Evolutionary conservation across 2,888 invertebrate species (phyloP).

Genomic region (Peribatodes rhomboidaria): DNA sequence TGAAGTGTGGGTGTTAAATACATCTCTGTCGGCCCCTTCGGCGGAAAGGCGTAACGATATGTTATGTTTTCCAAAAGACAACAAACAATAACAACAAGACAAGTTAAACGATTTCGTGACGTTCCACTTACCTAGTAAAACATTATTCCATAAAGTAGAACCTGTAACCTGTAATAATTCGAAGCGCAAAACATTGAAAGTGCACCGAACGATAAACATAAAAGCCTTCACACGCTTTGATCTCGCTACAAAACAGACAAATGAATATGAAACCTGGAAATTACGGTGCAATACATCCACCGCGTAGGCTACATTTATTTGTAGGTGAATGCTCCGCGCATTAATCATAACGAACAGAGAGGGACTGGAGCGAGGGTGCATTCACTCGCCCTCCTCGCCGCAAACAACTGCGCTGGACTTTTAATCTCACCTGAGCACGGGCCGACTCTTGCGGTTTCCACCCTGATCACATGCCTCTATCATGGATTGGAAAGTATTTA

Average conservation of each 20-base stretch:
- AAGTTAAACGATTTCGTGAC: neutral
- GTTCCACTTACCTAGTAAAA: neutral
- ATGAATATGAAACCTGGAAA: constrained; percentile 72
- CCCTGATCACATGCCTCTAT: constrained; percentile 57
- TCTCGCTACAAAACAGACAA: constrained; percentile 66
- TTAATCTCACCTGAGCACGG: constrained; percentile 76
- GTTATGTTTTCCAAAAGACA: no score
- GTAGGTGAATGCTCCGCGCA: constrained; percentile 67
- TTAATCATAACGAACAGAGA: constrained; percentile 73
- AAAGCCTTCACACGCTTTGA: constrained; percentile 63
- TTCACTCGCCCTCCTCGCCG: constrained; percentile 60
- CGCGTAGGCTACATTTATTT: constrained; percentile 66
- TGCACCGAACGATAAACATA: constrained; percentile 44
- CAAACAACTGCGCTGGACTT: constrained; percentile 79
- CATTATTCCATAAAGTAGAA: constrained; percentile 15
- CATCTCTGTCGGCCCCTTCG: no score
- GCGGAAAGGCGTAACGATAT: no score
- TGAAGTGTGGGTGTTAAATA: no score
- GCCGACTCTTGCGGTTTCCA: constrained; percentile 59
- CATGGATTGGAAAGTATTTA: constrained; percentile 2
- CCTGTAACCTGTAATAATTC: constrained; percentile 15
- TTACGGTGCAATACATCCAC: constrained; percentile 68
- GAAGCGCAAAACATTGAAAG: constrained; percentile 33
- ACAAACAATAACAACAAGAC: no score
- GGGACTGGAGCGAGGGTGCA: constrained; percentile 59